A percentile compares a stretch with the other conserved stretches of the same genome.
phyloP scores from a whole-genome alignment of 2,113 vertebrate species.

The Todiramphus saurophagus region DNA sequence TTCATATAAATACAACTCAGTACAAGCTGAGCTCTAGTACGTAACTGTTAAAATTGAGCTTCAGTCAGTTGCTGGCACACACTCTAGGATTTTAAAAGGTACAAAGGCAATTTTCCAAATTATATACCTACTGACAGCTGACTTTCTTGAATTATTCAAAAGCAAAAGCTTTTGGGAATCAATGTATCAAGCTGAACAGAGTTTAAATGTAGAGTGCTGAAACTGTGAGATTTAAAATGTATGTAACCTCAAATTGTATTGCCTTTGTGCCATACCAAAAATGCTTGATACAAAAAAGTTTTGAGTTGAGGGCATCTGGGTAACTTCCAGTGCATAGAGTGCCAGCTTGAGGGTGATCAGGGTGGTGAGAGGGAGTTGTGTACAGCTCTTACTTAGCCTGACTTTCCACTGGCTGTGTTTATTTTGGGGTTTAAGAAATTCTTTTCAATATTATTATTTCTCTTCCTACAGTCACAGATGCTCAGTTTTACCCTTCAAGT shows the following conservation, averaged over 20 bases:
- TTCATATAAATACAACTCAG: neutral
- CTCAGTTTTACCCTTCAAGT: neutral
- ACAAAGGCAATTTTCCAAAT: slow-evolving; percentile 47
- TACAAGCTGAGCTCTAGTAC: neutral
- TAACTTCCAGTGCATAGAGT: neutral
- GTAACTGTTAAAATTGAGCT: slow-evolving; percentile 27
- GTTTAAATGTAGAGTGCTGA: neutral
- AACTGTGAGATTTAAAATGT: neutral
- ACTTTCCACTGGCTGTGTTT: neutral
- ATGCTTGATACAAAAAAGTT: neutral
- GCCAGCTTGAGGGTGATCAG: neutral
- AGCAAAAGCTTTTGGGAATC: slow-evolving; percentile 27
- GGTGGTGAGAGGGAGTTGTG: neutral
- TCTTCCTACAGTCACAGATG: neutral
- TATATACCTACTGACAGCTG: slow-evolving; percentile 14
- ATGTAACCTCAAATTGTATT: neutral
- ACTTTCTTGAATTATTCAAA: slow-evolving; percentile 51
- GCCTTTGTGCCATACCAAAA: neutral
- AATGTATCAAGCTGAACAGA: neutral
- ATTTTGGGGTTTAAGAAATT: neutral
- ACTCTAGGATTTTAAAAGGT: slow-evolving; percentile 8
- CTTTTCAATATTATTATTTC: neutral
- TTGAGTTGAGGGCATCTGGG: neutral
- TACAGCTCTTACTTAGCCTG: neutral
- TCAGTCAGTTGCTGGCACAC: neutral